Evolutionary conservation across 2,797 vertebrate genomes (phyloP).

Genomic region (Tiaroga cobitis): DNA sequence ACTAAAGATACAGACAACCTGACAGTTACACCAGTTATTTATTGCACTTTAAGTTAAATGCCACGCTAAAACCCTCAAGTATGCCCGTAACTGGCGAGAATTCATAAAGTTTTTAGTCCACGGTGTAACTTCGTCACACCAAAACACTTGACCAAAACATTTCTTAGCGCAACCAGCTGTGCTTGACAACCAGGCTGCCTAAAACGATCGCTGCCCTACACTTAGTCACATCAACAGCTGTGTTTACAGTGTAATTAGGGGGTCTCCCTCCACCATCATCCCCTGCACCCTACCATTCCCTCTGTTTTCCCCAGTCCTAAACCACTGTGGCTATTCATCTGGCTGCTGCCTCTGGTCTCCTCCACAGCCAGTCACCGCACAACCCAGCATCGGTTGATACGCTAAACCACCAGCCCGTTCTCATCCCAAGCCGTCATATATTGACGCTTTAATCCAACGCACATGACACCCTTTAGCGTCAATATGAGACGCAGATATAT

Average conservation of each 20-base stretch:
- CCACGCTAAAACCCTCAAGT: constrained; percentile 19
- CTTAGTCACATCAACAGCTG: constrained; percentile 58
- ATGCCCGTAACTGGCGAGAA: constrained; percentile 6
- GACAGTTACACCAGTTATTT: not conserved
- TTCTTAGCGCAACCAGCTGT: constrained; percentile 45
- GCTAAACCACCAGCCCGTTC: not conserved
- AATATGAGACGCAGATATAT: too few relatives aligned
- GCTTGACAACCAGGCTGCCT: not conserved
- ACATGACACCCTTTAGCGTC: too few relatives aligned
- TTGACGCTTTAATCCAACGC: too few relatives aligned
- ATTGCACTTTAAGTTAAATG: not conserved
- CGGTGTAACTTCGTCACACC: constrained; percentile 13
- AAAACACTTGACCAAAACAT: constrained; percentile 42
- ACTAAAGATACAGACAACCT: not conserved
- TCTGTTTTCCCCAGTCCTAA: constrained; percentile 24
- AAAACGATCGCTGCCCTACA: constrained; percentile 45
- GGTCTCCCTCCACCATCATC: constrained; percentile 39
- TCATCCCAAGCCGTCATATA: too few relatives aligned
- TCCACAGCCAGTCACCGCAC: constrained; percentile 50
- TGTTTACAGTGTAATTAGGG: constrained; percentile 61
- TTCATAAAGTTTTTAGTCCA: not conserved
- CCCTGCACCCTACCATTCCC: constrained; percentile 28
- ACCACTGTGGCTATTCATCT: constrained; percentile 34
- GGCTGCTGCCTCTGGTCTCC: constrained; percentile 29
- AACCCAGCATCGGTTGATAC: constrained; percentile 10